Conservation (phyloP, 2,113 vertebrate species). For the Lamprotornis superbus region DNA sequence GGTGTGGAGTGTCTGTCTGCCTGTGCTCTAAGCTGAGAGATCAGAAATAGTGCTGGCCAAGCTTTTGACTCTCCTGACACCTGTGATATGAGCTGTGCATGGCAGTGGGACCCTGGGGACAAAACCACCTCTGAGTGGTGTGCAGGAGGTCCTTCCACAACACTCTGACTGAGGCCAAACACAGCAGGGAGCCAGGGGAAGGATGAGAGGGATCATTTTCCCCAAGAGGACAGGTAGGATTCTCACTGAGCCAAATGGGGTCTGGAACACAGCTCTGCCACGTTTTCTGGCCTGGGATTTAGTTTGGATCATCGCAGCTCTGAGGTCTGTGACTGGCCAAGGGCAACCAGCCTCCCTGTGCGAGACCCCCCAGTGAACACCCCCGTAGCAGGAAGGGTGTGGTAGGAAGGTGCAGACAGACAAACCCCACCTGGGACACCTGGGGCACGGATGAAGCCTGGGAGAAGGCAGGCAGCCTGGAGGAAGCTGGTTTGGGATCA, state of each 20-base stretch:
- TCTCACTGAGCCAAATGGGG: neutral
- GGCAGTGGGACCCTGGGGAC: neutral
- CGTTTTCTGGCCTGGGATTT: neutral
- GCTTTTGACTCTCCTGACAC: neutral
- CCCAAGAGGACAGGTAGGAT: neutral
- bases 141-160: neutral
- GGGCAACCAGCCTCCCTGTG: neutral
- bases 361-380: neutral
- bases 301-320: neutral
- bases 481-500: neutral
- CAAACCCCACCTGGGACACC: neutral
- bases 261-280: neutral
- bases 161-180: neutral
- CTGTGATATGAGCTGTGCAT: neutral
- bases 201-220: neutral
- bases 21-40: neutral
- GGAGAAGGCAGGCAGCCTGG: neutral
- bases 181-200: neutral
- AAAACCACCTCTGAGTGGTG: neutral
- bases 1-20: neutral
- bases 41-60: neutral
- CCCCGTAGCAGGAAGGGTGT: neutral
- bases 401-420: neutral
- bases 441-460: fast-evolving
- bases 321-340: neutral